Conservation (phyloP, 2,113 vertebrate species). For the Labrus mixtus region DNA sequence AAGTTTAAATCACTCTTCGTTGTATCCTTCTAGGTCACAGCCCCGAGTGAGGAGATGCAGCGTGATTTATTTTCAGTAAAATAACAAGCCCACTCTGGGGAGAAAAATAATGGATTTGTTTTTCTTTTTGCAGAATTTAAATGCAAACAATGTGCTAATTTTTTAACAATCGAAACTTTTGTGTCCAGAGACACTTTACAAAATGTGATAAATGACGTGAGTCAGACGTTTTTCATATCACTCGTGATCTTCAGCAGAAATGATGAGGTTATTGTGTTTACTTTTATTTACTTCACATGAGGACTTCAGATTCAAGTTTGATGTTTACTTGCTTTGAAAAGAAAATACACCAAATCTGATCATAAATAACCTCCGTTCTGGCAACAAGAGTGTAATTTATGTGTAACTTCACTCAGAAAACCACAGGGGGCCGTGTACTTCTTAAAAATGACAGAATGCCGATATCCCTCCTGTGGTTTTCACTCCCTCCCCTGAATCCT, state of each 20-base stretch:
- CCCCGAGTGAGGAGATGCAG: not conserved
- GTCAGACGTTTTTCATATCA: too few species aligned
- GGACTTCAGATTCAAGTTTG: not conserved
- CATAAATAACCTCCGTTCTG: not conserved
- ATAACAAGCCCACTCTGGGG: constrained; percentile 40
- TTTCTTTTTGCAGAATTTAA: constrained; percentile 12
- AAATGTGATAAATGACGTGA: constrained; percentile 1
- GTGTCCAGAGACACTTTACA: not conserved
- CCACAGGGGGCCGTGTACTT: constrained; percentile 6
- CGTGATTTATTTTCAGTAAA: constrained; percentile 34
- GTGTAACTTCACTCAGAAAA: constrained; percentile 9
- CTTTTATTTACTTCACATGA: not conserved
- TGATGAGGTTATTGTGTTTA: not conserved
- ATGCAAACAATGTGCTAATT: not conserved
- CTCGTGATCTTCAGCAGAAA: not conserved
- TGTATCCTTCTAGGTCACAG: constrained; percentile 23
- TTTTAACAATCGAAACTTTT: not conserved
- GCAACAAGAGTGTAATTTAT: not conserved
- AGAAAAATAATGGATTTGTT: constrained; percentile 30
- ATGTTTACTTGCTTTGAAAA: not conserved
- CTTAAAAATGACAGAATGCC: constrained; percentile 20
- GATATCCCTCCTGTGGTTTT: constrained; percentile 32
- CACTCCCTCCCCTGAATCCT: constrained; percentile 6
- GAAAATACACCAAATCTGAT: constrained; percentile 1
- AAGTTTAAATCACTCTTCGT: constrained; percentile 39